Evolutionary conservation across 2,113 vertebrate genomes (phyloP).

Genomic region (Aldabrachelys gigantea): DNA sequence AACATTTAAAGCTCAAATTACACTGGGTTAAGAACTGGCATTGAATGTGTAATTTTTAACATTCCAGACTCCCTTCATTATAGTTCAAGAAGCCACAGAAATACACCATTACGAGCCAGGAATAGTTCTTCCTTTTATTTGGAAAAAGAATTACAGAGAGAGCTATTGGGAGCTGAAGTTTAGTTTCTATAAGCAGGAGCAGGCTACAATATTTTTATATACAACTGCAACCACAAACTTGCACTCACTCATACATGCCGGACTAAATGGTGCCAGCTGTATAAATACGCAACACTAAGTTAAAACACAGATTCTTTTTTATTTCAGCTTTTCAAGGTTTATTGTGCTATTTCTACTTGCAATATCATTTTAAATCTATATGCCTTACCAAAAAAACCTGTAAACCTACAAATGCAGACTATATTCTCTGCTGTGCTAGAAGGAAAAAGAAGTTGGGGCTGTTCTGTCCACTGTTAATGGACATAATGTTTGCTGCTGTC

Average conservation of each 20-base stretch:
- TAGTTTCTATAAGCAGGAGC: constrained; percentile 73
- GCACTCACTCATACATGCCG: constrained; percentile 72
- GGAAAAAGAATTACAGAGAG: constrained; percentile 85
- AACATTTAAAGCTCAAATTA: constrained; percentile 71
- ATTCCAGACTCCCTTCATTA: constrained; percentile 82
- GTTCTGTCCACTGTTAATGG: not conserved
- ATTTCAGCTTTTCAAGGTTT: constrained; percentile 80
- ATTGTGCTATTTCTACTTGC: constrained; percentile 75
- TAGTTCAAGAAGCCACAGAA: constrained; percentile 85
- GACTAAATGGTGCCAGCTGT: constrained; percentile 89
- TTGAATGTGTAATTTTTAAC: constrained; percentile 69
- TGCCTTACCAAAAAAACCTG: constrained; percentile 11
- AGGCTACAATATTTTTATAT: constrained; percentile 82
- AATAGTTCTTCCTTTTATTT: constrained; percentile 88
- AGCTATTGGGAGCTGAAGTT: constrained; percentile 74
- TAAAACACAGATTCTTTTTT: constrained; percentile 86
- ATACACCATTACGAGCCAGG: constrained; percentile 82
- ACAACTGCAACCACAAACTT: constrained; percentile 79
- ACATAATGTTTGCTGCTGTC: constrained; percentile 23
- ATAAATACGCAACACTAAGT: constrained; percentile 74
- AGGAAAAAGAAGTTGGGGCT: not conserved
- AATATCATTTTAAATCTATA: constrained; percentile 76
- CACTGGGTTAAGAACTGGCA: constrained; percentile 73
- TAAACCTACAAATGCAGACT: constrained; percentile 65
- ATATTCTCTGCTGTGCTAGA: not conserved